Evolutionary conservation across 2,888 invertebrate species (phyloP).

Genomic region (Alentia gelatinosa): DNA sequence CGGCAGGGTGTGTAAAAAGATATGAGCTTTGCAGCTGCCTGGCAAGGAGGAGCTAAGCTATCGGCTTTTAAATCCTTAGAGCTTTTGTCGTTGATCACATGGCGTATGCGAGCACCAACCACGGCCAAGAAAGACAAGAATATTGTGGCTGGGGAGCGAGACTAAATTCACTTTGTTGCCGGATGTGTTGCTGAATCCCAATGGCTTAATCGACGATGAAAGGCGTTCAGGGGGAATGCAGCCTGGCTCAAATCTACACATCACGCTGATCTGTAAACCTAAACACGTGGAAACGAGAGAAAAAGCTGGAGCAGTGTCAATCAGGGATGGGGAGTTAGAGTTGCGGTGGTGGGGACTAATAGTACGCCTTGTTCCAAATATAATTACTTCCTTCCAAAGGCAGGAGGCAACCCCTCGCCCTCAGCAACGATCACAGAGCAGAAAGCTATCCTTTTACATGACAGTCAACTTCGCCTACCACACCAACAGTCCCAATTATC

Average conservation of each 20-base stretch:
- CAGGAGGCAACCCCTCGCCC: too few relatives aligned
- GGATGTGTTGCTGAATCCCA: background rate
- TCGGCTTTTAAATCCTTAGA: constrained; percentile 44
- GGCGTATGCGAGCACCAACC: background rate
- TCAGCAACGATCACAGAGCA: too few relatives aligned
- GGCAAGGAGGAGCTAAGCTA: constrained; percentile 32
- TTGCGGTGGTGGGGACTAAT: background rate
- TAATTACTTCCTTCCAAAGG: too few relatives aligned
- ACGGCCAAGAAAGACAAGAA: background rate
- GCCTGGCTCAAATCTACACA: too few relatives aligned
- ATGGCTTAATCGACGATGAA: background rate
- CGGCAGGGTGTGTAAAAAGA: background rate
- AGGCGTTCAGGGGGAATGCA: background rate
- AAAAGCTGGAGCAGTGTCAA: background rate
- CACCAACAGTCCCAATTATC: too few relatives aligned
- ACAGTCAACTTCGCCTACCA: too few relatives aligned
- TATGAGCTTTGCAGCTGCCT: constrained; percentile 11
- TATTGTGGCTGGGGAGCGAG: background rate
- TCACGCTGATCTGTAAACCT: background rate
- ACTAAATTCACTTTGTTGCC: background rate
- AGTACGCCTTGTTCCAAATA: too few relatives aligned
- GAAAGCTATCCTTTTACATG: too few relatives aligned
- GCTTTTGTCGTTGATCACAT: constrained; percentile 34
- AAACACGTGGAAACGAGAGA: background rate
- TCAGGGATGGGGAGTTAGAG: background rate